Conservation (phyloP, 2,113 vertebrate genomes). For the Prolemur simus region DNA sequence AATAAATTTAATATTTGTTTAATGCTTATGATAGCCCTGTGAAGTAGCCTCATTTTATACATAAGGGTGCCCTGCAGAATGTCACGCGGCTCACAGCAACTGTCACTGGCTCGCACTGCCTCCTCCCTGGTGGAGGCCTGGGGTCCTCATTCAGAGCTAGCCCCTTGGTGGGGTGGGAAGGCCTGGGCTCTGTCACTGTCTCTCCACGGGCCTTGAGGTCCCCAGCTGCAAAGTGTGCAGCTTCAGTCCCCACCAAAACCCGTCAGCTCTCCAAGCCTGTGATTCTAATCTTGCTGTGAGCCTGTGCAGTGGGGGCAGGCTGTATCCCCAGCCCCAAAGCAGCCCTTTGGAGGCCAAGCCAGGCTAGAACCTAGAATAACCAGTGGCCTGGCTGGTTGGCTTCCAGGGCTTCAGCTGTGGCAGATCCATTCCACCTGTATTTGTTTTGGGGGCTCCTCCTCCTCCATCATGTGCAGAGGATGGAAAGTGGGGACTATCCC, state of each 20-base stretch:
- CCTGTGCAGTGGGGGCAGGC: background rate
- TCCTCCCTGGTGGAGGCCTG: background rate
- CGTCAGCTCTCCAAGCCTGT: background rate
- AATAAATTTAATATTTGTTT: conserved; percentile 11
- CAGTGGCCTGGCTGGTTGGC: no score
- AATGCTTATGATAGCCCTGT: background rate
- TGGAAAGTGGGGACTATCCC: background rate
- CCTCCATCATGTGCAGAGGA: background rate
- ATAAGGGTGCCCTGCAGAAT: background rate
- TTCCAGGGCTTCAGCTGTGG: background rate
- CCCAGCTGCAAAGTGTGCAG: background rate
- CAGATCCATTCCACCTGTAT: background rate
- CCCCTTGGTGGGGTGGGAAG: rapidly evolving
- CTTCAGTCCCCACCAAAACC: background rate
- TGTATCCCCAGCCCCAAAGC: background rate
- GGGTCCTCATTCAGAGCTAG: background rate
- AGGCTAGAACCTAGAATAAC: background rate
- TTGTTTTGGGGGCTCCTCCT: background rate
- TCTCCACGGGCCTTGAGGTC: background rate
- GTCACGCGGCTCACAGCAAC: background rate
- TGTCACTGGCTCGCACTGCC: background rate
- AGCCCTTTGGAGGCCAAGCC: background rate
- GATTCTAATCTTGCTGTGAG: no score
- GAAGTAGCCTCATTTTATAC: background rate
- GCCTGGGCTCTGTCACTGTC: background rate